Base-by-base conservation (phyloP, 2,113 vertebrate species). In the Chrysochloris asiatica region DNA sequence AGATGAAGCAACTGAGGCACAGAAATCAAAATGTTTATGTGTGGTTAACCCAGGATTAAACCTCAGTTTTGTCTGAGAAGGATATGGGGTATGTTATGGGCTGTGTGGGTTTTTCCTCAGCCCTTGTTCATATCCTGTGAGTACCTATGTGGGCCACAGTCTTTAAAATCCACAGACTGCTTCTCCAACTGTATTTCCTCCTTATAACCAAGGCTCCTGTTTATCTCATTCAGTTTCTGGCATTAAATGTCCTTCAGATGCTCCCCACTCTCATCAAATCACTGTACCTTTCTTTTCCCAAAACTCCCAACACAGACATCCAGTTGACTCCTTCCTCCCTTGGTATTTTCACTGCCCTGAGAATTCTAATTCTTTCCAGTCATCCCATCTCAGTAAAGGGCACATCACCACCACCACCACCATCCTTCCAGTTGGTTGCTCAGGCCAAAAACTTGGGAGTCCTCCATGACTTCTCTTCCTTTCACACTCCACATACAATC, bases 81-180 rank as follows among this genome's bases (percentile, higher is more conserved):
- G 76, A 52, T 56, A 33, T 36, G n/a, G 48, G 24, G 78, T 41
- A 22, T 21, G 8, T 65, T 41, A 43, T 4, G 2, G 54, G 47
- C 19, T 1, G 9, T 22, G 26, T 11, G 36, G 0, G 4, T 0
- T 0, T 26, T 28, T 54, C 38, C 33, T 38, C 56, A 33, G 38
- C 3, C 21, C 61, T 73, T 52, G 56, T 59, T 83, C 48, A 87
- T 41, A 73, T 36, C 48, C 59, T 52, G 28, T 54, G 36, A 47
- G 24, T 26, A n/a, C n/a, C n/a, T n/a, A n/a, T n/a, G 52, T 2
- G 14, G 78, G 30, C 30, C 48, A 71, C 8, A 65, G 54, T n/a
- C 76, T 86, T 65, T 26, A 77, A 86, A 94, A 4, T 41, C 61
- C 59, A 76, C 59, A 26, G 21, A 17, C 21, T 47, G 78, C 79